phyloP scores from a whole-genome alignment of 2,888 invertebrate species.

The Apoderus coryli region DNA sequence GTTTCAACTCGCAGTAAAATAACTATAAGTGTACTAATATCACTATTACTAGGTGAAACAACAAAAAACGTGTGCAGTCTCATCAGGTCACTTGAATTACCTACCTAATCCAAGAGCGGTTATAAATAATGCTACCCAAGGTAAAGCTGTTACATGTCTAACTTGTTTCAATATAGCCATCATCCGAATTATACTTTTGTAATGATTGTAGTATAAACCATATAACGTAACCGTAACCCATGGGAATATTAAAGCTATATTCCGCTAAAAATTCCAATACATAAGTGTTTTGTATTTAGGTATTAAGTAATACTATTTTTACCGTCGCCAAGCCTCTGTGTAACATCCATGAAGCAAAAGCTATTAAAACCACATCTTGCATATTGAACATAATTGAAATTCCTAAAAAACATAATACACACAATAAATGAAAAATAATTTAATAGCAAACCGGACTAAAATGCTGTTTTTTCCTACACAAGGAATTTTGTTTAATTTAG shows the following conservation, averaged over 20 bases:
- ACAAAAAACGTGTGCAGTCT: too few species aligned
- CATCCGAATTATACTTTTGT: slow-evolving; percentile 22
- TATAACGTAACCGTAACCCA: slow-evolving; percentile 25
- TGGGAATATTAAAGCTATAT: slow-evolving; percentile 23
- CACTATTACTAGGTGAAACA: too few species aligned
- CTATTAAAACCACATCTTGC: slow-evolving; percentile 23
- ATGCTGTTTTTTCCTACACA: background rate
- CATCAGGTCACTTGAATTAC: too few species aligned
- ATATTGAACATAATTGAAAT: slow-evolving; percentile 23
- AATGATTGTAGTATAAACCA: slow-evolving; percentile 27
- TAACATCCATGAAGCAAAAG: slow-evolving; percentile 23
- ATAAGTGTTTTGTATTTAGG: too few species aligned
- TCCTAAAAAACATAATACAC: too few species aligned
- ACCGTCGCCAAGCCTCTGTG: slow-evolving; percentile 23
- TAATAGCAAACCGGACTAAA: background rate
- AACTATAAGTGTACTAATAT: too few species aligned
- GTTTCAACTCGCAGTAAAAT: too few species aligned
- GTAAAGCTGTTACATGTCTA: slow-evolving; percentile 19
- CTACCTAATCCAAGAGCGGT: slow-evolving; percentile 21
- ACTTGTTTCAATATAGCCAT: slow-evolving; percentile 19
- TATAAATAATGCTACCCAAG: slow-evolving; percentile 21
- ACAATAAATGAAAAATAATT: too few species aligned
- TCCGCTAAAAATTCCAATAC: slow-evolving; percentile 16
- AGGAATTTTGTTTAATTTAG: too few species aligned
- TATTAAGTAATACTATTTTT: slow-evolving; percentile 11